A percentile compares a stretch with the other conserved stretches of the same genome.
phyloP scores from a whole-genome alignment of 2,797 vertebrate genomes.

The Apodemus agrarius region DNA sequence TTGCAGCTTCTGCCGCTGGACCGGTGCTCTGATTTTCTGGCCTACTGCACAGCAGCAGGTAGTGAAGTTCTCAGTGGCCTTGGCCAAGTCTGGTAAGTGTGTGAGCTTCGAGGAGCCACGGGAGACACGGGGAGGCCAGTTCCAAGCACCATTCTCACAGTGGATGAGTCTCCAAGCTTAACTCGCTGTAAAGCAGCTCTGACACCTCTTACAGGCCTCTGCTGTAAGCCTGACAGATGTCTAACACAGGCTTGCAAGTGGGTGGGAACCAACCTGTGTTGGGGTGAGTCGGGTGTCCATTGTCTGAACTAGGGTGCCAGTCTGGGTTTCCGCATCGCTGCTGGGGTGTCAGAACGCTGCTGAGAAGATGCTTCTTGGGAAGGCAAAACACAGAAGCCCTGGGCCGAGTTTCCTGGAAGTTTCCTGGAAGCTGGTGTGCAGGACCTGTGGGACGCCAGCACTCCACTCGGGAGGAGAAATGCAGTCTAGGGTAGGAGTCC shows the following conservation, averaged over 20 bases:
- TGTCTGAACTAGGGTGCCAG: not conserved
- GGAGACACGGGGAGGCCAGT: not conserved
- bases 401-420: not conserved
- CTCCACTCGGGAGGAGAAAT: not conserved
- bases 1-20: not conserved
- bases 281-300: not conserved
- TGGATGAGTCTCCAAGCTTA: not conserved
- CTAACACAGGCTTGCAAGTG: too few relatives aligned
- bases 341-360: not conserved
- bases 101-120: fast-evolving
- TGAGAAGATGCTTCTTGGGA: not conserved
- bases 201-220: too few relatives aligned
- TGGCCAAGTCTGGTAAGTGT: not conserved
- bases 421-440: not conserved
- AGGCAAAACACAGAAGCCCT: too few relatives aligned
- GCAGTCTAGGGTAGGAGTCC: not conserved
- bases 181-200: not conserved
- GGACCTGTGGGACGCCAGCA: not conserved
- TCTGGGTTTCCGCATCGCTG: not conserved
- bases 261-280: too few relatives aligned
- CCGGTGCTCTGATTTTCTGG: not conserved
- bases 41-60: not conserved
- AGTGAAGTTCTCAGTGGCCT: not conserved
- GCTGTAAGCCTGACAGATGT: not conserved
- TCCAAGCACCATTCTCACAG: not conserved